These are phyloP conservation scores for Oedothorax gibbosus DNA, from an alignment of 1,140 invertebrate genomes.

Conservation along the genomic window DNA sequence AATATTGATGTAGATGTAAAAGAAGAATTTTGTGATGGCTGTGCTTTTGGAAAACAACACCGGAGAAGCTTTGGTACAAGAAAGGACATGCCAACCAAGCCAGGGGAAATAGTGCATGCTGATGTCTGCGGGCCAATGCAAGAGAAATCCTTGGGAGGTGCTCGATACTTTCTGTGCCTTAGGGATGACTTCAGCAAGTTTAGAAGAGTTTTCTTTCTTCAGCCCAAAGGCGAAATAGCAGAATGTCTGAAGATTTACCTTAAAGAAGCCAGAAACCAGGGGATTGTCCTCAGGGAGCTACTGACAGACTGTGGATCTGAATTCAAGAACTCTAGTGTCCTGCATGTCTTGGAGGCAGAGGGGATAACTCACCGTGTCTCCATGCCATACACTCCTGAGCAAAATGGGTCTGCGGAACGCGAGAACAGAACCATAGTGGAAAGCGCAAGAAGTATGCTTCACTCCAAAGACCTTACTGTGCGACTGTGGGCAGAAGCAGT, in stretches of 20 bases:
- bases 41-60: neutral
- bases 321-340: constrained; percentile 65
- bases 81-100: neutral
- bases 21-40: constrained; percentile 14
- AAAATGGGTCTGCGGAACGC: constrained; percentile 68
- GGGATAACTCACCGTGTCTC: constrained; percentile 43
- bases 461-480: neutral
- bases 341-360: neutral
- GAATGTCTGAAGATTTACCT: neutral
- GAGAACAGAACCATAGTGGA: constrained; percentile 36
- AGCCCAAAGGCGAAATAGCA: neutral
- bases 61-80: neutral
- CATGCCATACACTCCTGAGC: constrained; percentile 70
- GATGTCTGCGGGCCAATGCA: constrained; percentile 71
- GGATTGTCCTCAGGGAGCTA: constrained; percentile 2
- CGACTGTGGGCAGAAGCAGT: constrained; percentile 10
- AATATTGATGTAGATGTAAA: neutral
- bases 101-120: constrained; percentile 1
- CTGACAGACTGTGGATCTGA: constrained; percentile 65
- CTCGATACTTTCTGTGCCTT: constrained; percentile 62
- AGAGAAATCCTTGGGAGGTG: constrained; percentile 65
- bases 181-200: constrained; percentile 42
- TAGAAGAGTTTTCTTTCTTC: constrained; percentile 5
- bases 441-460: constrained; percentile 39
- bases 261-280: neutral